phyloP scores from a whole-genome alignment of 1,140 invertebrate genomes.

The Drosophila equinoxialis region DNA sequence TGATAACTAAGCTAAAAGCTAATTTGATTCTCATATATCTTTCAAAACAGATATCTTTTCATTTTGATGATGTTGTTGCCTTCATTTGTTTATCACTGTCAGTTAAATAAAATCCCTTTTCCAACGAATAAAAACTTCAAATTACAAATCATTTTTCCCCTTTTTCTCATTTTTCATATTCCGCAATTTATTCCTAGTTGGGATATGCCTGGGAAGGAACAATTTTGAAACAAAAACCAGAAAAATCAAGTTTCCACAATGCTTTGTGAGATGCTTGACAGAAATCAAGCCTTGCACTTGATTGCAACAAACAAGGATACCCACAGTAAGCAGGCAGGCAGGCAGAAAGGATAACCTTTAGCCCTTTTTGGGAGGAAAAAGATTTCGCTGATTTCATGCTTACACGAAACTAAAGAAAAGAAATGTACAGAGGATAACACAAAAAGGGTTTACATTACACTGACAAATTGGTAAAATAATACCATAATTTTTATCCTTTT shows the following conservation, averaged over 20 bases:
- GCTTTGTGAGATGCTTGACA: slow-evolving; percentile 56
- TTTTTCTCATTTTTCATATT: neutral
- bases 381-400: slow-evolving; percentile 62
- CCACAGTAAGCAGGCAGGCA: slow-evolving; percentile 21
- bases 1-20: neutral
- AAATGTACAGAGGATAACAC: neutral
- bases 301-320: slow-evolving; percentile 34
- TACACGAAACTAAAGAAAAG: slow-evolving; percentile 41
- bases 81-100: slow-evolving; percentile 35
- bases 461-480: slow-evolving; percentile 78
- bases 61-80: slow-evolving; percentile 8
- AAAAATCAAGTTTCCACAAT: slow-evolving; percentile 53
- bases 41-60: slow-evolving; percentile 29
- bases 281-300: slow-evolving; percentile 72
- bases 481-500: slow-evolving; percentile 72
- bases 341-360: slow-evolving; percentile 23
- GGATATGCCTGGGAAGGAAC: slow-evolving; percentile 34
- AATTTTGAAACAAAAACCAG: slow-evolving; percentile 9
- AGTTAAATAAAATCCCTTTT: slow-evolving; percentile 54
- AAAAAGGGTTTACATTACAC: slow-evolving; percentile 65
- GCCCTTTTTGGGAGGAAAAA: slow-evolving; percentile 18
- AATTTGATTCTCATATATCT: slow-evolving; percentile 13
- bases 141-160: slow-evolving; percentile 38
- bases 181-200: slow-evolving; percentile 18
- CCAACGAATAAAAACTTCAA: slow-evolving; percentile 41